Conservation (phyloP, 2,797 vertebrate genomes). For the Semotilus atromaculatus region DNA sequence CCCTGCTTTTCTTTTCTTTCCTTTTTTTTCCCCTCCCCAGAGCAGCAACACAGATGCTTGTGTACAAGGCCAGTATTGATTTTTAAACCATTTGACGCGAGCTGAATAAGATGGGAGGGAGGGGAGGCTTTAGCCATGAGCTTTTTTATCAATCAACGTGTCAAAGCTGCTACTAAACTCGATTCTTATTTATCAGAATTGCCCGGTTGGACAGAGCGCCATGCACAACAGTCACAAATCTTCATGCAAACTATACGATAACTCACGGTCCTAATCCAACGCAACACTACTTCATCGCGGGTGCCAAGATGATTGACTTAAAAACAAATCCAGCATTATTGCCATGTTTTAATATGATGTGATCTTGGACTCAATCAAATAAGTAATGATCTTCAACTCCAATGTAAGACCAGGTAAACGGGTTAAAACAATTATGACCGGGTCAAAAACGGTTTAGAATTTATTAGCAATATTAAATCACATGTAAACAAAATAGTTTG, state of each 20-base stretch:
- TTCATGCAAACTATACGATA: conserved; percentile 53
- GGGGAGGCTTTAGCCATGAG: conserved; percentile 93
- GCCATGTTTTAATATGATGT: conserved; percentile 50
- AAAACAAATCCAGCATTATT: conserved; percentile 52
- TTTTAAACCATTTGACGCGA: conserved; percentile 93
- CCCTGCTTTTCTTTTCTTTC: conserved; percentile 45
- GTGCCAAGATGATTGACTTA: conserved; percentile 45
- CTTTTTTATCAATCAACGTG: conserved; percentile 99
- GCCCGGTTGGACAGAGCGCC: conserved; percentile 82
- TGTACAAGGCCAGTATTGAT: conserved; percentile 93
- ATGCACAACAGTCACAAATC: conserved; percentile 62
- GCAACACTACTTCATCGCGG: conserved; percentile 8
- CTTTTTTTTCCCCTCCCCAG: conserved; percentile 57
- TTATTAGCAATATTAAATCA: conserved; percentile 49
- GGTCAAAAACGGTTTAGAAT: conserved; percentile 42
- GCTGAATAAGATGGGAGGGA: conserved; percentile 94
- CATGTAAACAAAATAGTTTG: conserved; percentile 36
- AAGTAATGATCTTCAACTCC: conserved; percentile 37
- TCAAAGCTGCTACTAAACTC: conserved; percentile 95
- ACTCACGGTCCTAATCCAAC: conserved; percentile 31
- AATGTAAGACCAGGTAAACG: conserved; percentile 28
- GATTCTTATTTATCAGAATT: conserved; percentile 98
- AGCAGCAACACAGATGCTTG: conserved; percentile 85
- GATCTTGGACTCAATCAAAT: conserved; percentile 42
- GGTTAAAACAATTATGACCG: conserved; percentile 31